These are phyloP conservation scores for Orthonyx spaldingii DNA, from an alignment of 2,113 vertebrate genomes.

Conservation along the genomic window DNA sequence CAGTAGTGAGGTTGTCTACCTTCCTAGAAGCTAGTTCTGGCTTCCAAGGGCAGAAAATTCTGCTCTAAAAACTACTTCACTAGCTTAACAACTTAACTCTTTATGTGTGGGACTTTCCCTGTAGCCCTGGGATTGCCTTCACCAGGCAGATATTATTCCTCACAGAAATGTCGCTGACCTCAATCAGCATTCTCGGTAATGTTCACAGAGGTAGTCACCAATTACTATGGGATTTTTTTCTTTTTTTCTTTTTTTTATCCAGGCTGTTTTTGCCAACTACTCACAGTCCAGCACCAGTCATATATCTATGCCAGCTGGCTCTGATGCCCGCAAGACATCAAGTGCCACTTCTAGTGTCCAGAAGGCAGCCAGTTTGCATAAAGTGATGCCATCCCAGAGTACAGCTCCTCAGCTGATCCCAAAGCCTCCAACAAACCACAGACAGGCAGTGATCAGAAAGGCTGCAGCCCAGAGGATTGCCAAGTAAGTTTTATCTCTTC, in stretches of 20 bases:
- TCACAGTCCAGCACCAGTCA: constrained; percentile 58
- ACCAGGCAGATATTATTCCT: not conserved
- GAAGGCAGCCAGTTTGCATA: constrained; percentile 61
- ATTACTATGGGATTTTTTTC: not conserved
- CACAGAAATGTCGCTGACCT: not conserved
- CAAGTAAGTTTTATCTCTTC: constrained; percentile 81
- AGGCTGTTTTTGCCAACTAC: constrained; percentile 78
- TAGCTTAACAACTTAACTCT: not conserved
- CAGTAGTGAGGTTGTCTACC: not conserved
- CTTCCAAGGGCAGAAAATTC: not conserved
- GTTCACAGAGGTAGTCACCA: not conserved
- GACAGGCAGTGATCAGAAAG: constrained; percentile 76
- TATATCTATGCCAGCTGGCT: constrained; percentile 49
- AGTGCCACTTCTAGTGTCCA: constrained; percentile 63
- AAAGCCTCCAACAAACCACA: constrained; percentile 79
- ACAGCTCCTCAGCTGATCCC: constrained; percentile 72
- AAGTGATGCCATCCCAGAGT: constrained; percentile 65
- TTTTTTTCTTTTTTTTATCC: not conserved
- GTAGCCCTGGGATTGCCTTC: not conserved
- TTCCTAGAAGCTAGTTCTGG: not conserved
- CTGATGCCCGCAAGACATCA: constrained; percentile 60
- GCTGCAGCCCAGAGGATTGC: constrained; percentile 74
- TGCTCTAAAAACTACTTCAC: not conserved
- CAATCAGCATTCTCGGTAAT: not conserved
- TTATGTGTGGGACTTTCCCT: not conserved